Evolutionary conservation across 2,888 invertebrate genomes (phyloP), one percentile per base, ranked within the genome.

Genomic region (Lordiphosa andalusiaca): DNA sequence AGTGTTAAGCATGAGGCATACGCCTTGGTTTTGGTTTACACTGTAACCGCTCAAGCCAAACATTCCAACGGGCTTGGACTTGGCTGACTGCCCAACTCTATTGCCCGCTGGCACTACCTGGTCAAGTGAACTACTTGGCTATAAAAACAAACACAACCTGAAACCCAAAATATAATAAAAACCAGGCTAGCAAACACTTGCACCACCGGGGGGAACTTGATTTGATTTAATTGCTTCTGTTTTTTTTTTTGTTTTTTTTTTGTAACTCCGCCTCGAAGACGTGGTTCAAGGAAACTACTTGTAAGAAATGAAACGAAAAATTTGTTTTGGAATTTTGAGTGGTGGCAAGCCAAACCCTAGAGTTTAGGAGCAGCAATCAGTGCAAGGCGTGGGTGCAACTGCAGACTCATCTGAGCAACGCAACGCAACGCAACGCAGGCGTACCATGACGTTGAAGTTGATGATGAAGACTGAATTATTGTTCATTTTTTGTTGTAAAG

Each of bases 111-210:
- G 71, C 82, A 61, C 71, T 75, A 73, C 73, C 82, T 78, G 77
- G 82, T 78, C 77, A 81, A 74, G 66, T 81, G 75, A 78, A 82
- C 75, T 78, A 73, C 73, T 77, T 77, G 78, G 72, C 69, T 40
- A 53, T 62, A 47, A 13, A 13, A n/a, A 19, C 9, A 56, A 41
- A 7, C n/a, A 36, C 41, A 38, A 48, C 19, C n/a, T 52, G 55
- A 66, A 44, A 25, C 1, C 19, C n/a, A 25, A 42, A 42, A 47
- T n/a, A n/a, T n/a, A 21, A 19, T 33, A 38, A 51, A 53, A 51
- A 53, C 51, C 19, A 52, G 73, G 64, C 75, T 60, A 59, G 40
- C 60, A 64, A 65, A 55, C 67, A 69, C 62, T 76, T 71, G 61
- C 42, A 50, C 35, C 54, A 50, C 38, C 54, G 33, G 60, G 42